These are phyloP conservation scores for Acleris cristana DNA, from an alignment of 2,888 invertebrate species.

Conservation along the genomic window DNA sequence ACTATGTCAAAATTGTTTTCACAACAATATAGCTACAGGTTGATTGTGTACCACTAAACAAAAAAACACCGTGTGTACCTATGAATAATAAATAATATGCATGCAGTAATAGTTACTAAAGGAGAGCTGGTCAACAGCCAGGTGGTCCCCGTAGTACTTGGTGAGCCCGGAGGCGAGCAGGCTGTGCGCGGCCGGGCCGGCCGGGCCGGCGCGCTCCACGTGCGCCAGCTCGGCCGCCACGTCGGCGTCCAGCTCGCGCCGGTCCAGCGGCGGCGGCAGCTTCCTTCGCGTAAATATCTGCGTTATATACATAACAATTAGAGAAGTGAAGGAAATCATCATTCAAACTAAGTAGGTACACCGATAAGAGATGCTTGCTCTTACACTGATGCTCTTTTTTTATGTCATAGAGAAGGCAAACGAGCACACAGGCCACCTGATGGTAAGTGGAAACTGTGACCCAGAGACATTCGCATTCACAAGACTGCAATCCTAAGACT, in stretches of 20 bases:
- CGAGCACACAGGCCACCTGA: too few species aligned
- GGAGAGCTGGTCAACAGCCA: constrained; percentile 91
- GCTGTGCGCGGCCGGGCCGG: constrained; percentile 69
- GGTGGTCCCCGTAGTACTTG: constrained; percentile 89
- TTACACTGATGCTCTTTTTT: too few species aligned
- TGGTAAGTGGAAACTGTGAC: too few species aligned
- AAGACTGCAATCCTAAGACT: too few species aligned
- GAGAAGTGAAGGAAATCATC: not conserved
- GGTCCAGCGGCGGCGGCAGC: constrained; percentile 60
- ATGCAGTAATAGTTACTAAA: constrained; percentile 64
- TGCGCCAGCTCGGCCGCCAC: constrained; percentile 81
- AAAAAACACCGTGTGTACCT: too few species aligned
- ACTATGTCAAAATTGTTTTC: too few species aligned
- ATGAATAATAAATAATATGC: too few species aligned
- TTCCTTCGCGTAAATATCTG: constrained; percentile 58
- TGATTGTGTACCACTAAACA: too few species aligned
- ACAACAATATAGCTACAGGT: too few species aligned
- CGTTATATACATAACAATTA: not conserved
- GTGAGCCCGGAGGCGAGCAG: constrained; percentile 86
- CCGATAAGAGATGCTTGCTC: too few species aligned
- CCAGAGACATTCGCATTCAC: too few species aligned
- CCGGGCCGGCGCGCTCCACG: constrained; percentile 63
- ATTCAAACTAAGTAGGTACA: not conserved
- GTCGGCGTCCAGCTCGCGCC: constrained; percentile 78
- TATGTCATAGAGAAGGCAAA: too few species aligned